Evolutionary conservation across 1,140 invertebrate genomes (phyloP).

Genomic region (Aleiodes sp.): DNA sequence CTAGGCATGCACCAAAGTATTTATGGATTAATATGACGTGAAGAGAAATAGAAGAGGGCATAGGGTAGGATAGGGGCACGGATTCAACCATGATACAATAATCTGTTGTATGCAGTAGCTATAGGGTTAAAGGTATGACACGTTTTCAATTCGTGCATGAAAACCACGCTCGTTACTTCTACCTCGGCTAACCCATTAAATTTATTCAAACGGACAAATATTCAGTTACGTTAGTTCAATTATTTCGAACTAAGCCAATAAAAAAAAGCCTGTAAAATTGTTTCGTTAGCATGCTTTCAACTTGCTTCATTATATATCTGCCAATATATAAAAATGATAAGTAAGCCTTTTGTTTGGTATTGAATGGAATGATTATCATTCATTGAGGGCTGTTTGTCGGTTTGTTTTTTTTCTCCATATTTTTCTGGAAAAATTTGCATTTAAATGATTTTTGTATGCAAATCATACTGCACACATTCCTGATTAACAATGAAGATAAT

Average conservation of each 20-base stretch:
- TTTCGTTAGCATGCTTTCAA: background rate
- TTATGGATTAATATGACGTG: background rate
- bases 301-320: too few species aligned
- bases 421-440: too few species aligned
- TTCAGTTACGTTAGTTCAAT: background rate
- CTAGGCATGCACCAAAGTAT: background rate
- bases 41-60: too few species aligned
- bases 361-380: too few species aligned
- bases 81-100: conserved; percentile 19
- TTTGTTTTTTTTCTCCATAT: too few species aligned
- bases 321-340: background rate
- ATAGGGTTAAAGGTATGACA: background rate
- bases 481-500: too few species aligned
- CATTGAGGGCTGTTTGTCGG: too few species aligned
- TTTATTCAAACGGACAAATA: background rate
- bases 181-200: conserved; percentile 12
- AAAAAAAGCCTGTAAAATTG: background rate
- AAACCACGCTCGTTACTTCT: conserved; percentile 2
- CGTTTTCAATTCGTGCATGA: conserved; percentile 18
- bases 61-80: background rate
- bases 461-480: too few species aligned
- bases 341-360: too few species aligned
- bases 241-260: background rate
- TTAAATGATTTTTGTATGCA: too few species aligned
- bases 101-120: background rate